Conservation (phyloP, 2,888 invertebrate species). For the Augiades crinisus region DNA sequence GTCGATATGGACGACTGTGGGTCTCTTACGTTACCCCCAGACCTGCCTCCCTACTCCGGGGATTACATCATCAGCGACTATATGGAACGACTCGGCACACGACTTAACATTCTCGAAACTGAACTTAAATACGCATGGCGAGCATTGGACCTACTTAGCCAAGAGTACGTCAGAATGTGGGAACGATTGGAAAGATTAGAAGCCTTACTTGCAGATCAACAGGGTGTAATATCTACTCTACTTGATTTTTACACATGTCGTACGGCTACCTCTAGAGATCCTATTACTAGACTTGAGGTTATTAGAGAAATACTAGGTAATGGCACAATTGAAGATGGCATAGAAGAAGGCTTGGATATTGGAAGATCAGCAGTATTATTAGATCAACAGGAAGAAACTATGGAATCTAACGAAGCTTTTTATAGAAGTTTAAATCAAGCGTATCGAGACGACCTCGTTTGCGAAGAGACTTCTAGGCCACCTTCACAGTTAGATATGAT, state of each 20-base stretch:
- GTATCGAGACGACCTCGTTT: conserved; percentile 89
- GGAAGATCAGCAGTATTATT: conserved; percentile 63
- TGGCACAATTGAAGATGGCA: conserved; percentile 84
- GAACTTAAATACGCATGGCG: conserved; percentile 96
- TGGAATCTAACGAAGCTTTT: conserved; percentile 92
- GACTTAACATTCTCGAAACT: conserved; percentile 93
- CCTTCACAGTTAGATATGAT: conserved; percentile 91
- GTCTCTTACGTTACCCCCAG: conserved; percentile 78
- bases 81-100: conserved; percentile 94
- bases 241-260: conserved; percentile 88
- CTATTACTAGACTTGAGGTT: conserved; percentile 79
- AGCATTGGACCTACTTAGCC: conserved; percentile 93
- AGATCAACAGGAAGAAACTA: conserved; percentile 70
- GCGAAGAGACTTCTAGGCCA: conserved; percentile 83
- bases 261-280: conserved; percentile 73
- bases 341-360: conserved; percentile 84
- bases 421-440: conserved; percentile 94
- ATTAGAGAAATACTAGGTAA: conserved; percentile 85
- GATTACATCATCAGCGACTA: conserved; percentile 94
- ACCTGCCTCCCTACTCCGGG: conserved; percentile 78
- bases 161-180: conserved; percentile 97
- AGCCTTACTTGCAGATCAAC: conserved; percentile 92
- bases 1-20: conserved; percentile 78
- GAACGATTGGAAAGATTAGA: conserved; percentile 94
- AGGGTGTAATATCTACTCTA: conserved; percentile 93